Conservation (phyloP, 1,140 invertebrate genomes). For the Apis florea region DNA sequence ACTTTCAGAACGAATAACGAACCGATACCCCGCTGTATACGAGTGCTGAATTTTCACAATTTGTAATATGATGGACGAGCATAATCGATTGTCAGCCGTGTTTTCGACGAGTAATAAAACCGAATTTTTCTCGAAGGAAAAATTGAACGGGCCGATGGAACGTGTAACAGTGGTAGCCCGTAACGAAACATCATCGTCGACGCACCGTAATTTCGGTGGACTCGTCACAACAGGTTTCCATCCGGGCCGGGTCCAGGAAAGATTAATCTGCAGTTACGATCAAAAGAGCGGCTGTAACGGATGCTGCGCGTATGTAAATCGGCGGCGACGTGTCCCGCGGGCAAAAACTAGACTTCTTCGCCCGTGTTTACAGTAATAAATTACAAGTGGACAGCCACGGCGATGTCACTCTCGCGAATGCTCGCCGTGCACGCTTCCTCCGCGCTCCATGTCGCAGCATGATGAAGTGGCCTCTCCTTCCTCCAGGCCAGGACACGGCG, state of each 20-base stretch:
- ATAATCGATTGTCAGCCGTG: not conserved
- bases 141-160: not conserved
- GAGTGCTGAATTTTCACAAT: no score
- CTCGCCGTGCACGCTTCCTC: not conserved
- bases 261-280: slow-evolving; percentile 49
- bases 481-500: slow-evolving; percentile 30
- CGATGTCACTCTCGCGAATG: slow-evolving; percentile 28
- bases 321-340: slow-evolving; percentile 2
- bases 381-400: slow-evolving; percentile 35
- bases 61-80: no score
- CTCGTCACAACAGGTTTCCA: slow-evolving; percentile 15
- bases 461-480: slow-evolving; percentile 52
- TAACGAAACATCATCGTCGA: not conserved
- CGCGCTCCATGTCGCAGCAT: slow-evolving; percentile 28
- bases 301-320: slow-evolving; percentile 17
- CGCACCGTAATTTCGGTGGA: slow-evolving; percentile 13
- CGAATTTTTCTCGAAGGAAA: not conserved
- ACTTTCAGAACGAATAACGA: no score
- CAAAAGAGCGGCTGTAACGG: slow-evolving; percentile 24
- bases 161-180: not conserved
- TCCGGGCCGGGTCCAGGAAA: not conserved
- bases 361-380: slow-evolving; percentile 55
- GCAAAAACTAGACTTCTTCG: slow-evolving; percentile 43
- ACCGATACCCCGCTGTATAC: no score
- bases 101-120: no score